phyloP scores from a whole-genome alignment of 2,888 invertebrate species.

The Anticlea derivata region DNA sequence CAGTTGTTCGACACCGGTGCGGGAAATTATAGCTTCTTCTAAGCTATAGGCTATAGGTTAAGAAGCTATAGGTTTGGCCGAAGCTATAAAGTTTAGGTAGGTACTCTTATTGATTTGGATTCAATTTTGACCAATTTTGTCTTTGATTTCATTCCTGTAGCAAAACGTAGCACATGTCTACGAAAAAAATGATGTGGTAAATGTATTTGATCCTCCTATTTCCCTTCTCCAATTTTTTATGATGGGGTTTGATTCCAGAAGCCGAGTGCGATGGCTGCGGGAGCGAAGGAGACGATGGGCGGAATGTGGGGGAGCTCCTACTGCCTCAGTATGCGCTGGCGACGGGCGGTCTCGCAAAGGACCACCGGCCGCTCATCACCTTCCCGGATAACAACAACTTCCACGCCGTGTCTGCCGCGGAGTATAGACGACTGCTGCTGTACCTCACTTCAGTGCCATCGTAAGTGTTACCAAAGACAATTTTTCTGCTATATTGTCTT shows the following conservation, averaged over 20 bases:
- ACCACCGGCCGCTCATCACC: conserved; percentile 96
- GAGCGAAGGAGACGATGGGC: conserved; percentile 86
- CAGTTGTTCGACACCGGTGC: too few species aligned
- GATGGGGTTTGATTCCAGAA: conserved; percentile 58
- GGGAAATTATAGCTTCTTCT: too few species aligned
- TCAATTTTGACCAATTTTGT: too few species aligned
- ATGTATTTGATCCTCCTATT: too few species aligned
- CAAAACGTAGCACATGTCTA: too few species aligned
- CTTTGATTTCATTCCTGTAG: too few species aligned
- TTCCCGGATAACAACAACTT: conserved; percentile 97
- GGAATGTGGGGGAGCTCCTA: conserved; percentile 93
- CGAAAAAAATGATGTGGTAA: too few species aligned
- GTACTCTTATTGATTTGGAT: too few species aligned
- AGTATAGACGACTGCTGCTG: conserved; percentile 95
- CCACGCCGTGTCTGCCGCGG: conserved; percentile 91
- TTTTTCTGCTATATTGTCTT: neutral
- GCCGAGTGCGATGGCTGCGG: conserved; percentile 81
- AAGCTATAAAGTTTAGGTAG: too few species aligned
- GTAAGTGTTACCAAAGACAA: conserved; percentile 86
- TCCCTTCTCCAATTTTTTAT: neutral
- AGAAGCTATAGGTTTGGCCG: too few species aligned
- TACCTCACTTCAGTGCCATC: conserved; percentile 98
- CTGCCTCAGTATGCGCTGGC: conserved; percentile 95
- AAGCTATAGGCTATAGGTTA: too few species aligned
- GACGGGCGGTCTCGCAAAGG: conserved; percentile 96